Percentiles rank a stretch among this genome's conserved stretches.
phyloP scores from a whole-genome alignment of 2,797 vertebrate species.

The Acrossocheilus wenchowensis region DNA sequence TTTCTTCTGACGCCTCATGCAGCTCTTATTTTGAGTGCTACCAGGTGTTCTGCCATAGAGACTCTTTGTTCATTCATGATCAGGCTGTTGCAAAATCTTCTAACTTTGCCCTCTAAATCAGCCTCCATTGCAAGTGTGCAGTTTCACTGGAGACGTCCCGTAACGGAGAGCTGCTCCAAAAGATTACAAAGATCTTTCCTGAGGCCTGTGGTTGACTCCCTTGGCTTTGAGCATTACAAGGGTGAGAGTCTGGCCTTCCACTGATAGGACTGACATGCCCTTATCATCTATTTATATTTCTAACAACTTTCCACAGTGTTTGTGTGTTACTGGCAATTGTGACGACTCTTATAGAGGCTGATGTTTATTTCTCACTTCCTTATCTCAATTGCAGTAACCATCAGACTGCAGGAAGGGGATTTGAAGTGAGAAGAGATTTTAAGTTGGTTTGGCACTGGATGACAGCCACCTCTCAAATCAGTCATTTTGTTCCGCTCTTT shows the following conservation, averaged over 20 bases:
- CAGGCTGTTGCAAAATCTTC: constrained; percentile 25
- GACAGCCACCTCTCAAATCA: background rate
- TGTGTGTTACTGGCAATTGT: constrained; percentile 68
- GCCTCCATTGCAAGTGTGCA: constrained; percentile 19
- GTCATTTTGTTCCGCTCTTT: background rate
- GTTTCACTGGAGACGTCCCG: constrained; percentile 1
- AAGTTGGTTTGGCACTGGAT: constrained; percentile 13
- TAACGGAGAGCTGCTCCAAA: constrained; percentile 4
- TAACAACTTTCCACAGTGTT: constrained; percentile 68
- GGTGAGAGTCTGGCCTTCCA: constrained; percentile 28
- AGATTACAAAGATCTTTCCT: constrained; percentile 34
- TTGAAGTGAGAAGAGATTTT: constrained; percentile 7
- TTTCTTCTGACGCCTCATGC: constrained; percentile 65
- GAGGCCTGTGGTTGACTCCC: constrained; percentile 20
- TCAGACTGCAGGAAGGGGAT: constrained; percentile 48
- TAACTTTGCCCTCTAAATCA: constrained; percentile 41
- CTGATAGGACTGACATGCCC: constrained; percentile 57
- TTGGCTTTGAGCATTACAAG: constrained; percentile 5
- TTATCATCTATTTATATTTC: constrained; percentile 74
- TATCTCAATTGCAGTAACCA: constrained; percentile 70
- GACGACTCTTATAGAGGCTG: constrained; percentile 47
- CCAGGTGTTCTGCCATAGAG: constrained; percentile 65
- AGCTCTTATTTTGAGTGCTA: constrained; percentile 62
- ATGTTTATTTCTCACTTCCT: constrained; percentile 77
- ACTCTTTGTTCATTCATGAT: constrained; percentile 61